A percentile compares a stretch with the other conserved stretches of the same genome.
Conservation (phyloP, 2,113 vertebrate genomes). For the Tachycineta bicolor region DNA sequence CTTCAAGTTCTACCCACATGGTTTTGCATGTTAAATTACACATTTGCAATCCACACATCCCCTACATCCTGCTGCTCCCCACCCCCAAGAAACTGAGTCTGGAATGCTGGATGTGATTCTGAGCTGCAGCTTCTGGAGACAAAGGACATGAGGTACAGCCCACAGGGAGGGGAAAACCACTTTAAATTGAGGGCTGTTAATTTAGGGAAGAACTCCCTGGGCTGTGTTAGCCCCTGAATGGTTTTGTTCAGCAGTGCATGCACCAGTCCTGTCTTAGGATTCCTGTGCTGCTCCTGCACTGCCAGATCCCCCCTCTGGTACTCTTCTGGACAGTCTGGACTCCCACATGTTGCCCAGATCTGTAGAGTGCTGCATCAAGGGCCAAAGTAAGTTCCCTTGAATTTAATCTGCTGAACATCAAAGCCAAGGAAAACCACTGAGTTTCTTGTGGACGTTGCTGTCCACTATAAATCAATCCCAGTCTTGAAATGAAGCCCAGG, state of each 20-base stretch:
- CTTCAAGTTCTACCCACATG: not conserved
- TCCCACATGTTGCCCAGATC: not conserved
- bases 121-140: not conserved
- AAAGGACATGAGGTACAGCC: not conserved
- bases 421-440: slow-evolving; percentile 2
- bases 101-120: not conserved
- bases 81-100: not conserved
- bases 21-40: not conserved
- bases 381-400: not conserved
- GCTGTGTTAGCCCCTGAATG: not conserved
- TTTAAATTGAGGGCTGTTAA: not conserved
- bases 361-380: not conserved
- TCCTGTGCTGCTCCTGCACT: not conserved
- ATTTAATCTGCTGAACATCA: slow-evolving; percentile 7
- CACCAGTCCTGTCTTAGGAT: not conserved
- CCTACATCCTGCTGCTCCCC: rapidly evolving
- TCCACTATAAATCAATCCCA: not conserved
- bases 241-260: not conserved
- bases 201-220: not conserved
- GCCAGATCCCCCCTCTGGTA: not conserved
- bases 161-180: not conserved
- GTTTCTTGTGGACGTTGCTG: not conserved
- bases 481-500: not conserved
- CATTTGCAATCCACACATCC: not conserved
- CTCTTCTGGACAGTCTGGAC: not conserved